Evolutionary conservation across 2,113 vertebrate genomes (phyloP).

Genomic region (Pterocles burchelli): DNA sequence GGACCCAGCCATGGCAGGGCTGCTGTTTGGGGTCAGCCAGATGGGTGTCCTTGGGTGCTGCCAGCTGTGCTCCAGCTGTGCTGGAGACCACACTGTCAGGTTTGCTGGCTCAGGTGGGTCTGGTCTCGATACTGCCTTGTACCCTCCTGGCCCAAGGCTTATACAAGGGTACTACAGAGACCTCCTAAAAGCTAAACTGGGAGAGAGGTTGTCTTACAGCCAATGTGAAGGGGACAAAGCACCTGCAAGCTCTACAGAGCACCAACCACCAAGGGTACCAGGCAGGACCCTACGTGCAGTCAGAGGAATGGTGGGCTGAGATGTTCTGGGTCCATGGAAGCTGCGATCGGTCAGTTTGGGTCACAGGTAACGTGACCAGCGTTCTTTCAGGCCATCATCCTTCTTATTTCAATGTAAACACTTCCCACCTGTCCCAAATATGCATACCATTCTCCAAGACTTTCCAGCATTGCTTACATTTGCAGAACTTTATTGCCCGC

Average conservation of each 20-base stretch:
- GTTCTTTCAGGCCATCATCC: slow-evolving; percentile 67
- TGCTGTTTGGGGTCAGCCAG: neutral
- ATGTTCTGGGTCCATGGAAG: neutral
- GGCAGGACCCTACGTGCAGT: neutral
- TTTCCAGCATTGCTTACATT: slow-evolving; percentile 84
- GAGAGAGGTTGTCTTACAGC: neutral
- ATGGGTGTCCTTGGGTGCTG: neutral
- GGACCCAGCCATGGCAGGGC: neutral
- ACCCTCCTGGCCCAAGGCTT: neutral
- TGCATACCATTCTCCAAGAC: slow-evolving; percentile 80
- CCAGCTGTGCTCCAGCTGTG: slow-evolving; percentile 2
- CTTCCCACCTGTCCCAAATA: slow-evolving; percentile 89
- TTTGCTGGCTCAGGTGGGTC: neutral
- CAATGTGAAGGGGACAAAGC: neutral
- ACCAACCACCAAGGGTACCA: neutral
- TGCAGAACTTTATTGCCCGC: slow-evolving; percentile 68
- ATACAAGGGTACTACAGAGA: neutral
- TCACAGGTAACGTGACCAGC: slow-evolving; percentile 79
- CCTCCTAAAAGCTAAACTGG: neutral
- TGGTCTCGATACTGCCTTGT: neutral
- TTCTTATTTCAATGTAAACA: slow-evolving; percentile 91
- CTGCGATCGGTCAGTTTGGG: slow-evolving; percentile 75
- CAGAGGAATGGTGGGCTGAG: neutral
- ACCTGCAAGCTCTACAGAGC: neutral
- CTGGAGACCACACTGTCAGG: neutral